Evolutionary conservation across 1,140 invertebrate genomes (phyloP).

Genomic region (Potamilus streckersoni): DNA sequence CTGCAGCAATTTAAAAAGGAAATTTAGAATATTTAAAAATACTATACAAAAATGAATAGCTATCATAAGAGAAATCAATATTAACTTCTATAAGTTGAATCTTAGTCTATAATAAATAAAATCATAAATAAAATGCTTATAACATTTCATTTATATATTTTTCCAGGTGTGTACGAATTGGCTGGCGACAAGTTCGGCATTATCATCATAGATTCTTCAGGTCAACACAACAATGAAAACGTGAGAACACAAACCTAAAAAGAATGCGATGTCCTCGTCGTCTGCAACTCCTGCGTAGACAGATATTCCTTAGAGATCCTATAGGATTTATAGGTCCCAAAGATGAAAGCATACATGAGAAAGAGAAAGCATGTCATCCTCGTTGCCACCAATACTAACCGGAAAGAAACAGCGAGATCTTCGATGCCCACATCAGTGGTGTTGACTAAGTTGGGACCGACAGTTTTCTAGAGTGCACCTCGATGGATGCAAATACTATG

Average conservation of each 20-base stretch:
- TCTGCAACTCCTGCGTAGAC: conserved; percentile 98
- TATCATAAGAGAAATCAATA: no score
- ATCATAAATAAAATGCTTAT: no score
- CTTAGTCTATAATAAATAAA: no score
- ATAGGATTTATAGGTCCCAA: conserved; percentile 81
- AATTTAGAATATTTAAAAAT: no score
- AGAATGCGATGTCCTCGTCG: conserved; percentile 89
- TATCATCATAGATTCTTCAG: conserved; percentile 27
- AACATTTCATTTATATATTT: background rate
- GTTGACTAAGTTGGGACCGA: conserved; percentile 17
- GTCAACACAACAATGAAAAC: conserved; percentile 30
- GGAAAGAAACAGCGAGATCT: conserved; percentile 6
- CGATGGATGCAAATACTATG: conserved; percentile 7
- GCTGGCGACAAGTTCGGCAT: conserved; percentile 21
- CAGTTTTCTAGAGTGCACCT: conserved; percentile 22
- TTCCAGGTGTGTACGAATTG: conserved; percentile 25
- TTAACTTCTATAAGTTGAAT: no score
- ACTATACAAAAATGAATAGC: no score
- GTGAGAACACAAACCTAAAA: conserved; percentile 25
- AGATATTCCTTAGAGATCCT: conserved; percentile 99
- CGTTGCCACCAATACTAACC: conserved; percentile 21
- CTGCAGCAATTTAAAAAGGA: no score
- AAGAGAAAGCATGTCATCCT: conserved; percentile 17
- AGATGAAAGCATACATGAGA: conserved; percentile 65
- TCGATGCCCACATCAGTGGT: background rate